These are phyloP conservation scores for Dasypus novemcinctus DNA, from an alignment of 2,113 vertebrate species.

Conservation along the genomic window DNA sequence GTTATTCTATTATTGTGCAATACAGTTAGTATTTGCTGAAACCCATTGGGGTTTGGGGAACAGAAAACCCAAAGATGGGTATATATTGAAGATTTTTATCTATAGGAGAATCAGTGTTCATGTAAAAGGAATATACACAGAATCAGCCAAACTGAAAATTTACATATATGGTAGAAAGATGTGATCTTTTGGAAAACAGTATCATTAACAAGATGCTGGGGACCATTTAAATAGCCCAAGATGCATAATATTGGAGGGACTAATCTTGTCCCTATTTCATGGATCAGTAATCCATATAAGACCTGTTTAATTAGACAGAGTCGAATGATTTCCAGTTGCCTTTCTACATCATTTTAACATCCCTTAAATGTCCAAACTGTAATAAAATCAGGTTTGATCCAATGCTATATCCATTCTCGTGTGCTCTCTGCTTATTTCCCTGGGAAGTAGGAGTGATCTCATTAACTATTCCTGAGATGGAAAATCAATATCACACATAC, in stretches of 20 bases:
- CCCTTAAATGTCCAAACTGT: constrained; percentile 19
- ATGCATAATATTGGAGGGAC: background rate
- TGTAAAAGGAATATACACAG: background rate
- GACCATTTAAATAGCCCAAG: constrained; percentile 38
- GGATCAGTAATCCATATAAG: constrained; percentile 51
- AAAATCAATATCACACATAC: constrained; percentile 39
- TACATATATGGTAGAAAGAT: background rate
- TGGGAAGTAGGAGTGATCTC: constrained; percentile 21
- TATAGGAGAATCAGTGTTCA: background rate
- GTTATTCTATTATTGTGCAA: background rate
- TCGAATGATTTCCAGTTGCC: constrained; percentile 17
- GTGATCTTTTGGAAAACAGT: constrained; percentile 15
- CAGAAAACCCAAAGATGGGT: background rate
- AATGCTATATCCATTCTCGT: background rate
- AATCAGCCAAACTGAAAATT: background rate
- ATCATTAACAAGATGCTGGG: constrained; percentile 12
- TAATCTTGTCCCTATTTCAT: constrained; percentile 43
- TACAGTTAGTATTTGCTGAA: background rate
- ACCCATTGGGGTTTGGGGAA: background rate
- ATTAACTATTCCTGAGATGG: constrained; percentile 47
- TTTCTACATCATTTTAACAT: constrained; percentile 53
- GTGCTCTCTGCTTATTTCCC: constrained; percentile 23
- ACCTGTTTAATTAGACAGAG: constrained; percentile 62
- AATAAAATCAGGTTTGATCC: constrained; percentile 29
- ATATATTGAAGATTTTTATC: background rate